These are phyloP conservation scores for Lycaena phlaeas DNA, from an alignment of 2,888 invertebrate genomes.

Conservation along the genomic window DNA sequence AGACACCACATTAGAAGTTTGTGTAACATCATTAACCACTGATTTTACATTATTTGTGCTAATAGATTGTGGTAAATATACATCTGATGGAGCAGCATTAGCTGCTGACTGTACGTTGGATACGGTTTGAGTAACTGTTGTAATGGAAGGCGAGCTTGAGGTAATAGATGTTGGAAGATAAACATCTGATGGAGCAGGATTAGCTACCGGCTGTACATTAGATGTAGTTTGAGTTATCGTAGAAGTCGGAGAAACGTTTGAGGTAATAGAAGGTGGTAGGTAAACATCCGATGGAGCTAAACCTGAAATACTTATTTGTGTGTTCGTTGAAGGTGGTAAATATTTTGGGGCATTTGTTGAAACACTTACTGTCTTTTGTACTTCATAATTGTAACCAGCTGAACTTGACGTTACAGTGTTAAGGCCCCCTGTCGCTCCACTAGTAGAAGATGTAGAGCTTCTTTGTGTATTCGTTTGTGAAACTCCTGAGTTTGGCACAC, in stretches of 20 bases:
- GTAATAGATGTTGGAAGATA: slow-evolving; percentile 30
- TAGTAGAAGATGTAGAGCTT: not conserved
- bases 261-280: slow-evolving; percentile 26
- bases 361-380: slow-evolving; percentile 17
- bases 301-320: slow-evolving; percentile 19
- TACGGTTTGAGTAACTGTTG: slow-evolving; percentile 9
- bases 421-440: not conserved
- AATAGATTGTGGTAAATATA: slow-evolving; percentile 8
- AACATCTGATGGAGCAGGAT: slow-evolving; percentile 22
- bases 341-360: slow-evolving; percentile 53
- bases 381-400: slow-evolving; percentile 24
- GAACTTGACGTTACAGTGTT: slow-evolving; percentile 10
- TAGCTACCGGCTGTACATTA: slow-evolving; percentile 13
- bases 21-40: not conserved
- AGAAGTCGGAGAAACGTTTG: slow-evolving; percentile 12
- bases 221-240: slow-evolving; percentile 12
- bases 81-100: slow-evolving; percentile 20
- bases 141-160: slow-evolving; percentile 12
- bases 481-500: slow-evolving; percentile 1
- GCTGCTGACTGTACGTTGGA: slow-evolving; percentile 14
- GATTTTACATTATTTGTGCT: not conserved
- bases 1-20: slow-evolving; percentile 16
- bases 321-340: slow-evolving; percentile 36
- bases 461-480: not conserved
- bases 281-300: slow-evolving; percentile 26